These are phyloP conservation scores for Anseranas semipalmata DNA, from an alignment of 2,113 vertebrate species.

Conservation along the genomic window DNA sequence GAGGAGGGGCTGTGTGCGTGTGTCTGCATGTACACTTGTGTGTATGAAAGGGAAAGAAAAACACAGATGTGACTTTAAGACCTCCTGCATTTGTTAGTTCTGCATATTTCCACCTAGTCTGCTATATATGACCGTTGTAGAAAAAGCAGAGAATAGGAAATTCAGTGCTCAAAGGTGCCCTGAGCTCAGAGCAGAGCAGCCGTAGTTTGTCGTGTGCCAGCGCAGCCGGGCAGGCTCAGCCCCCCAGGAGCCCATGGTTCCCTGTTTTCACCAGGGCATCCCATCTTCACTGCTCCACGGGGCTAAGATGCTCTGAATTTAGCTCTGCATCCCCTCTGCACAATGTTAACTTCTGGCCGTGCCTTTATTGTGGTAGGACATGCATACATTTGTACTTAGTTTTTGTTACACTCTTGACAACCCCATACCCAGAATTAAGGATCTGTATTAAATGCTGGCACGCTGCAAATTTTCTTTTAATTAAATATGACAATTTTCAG, in stretches of 20 bases:
- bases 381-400: neutral
- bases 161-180: neutral
- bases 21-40: fast-evolving
- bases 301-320: neutral
- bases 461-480: neutral
- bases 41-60: neutral
- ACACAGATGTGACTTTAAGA: neutral
- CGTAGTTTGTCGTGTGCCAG: fast-evolving
- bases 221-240: neutral
- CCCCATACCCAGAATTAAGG: neutral
- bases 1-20: neutral
- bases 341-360: neutral
- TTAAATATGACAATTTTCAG: neutral
- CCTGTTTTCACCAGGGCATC: too few relatives aligned
- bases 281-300: fast-evolving
- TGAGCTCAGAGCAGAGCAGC: neutral
- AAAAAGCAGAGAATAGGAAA: neutral
- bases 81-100: neutral
- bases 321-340: neutral
- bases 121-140: fast-evolving
- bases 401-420: fast-evolving
- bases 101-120: neutral
- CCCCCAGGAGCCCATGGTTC: neutral
- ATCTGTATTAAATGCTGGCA: neutral
- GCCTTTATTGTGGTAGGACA: neutral